Conservation (phyloP, 1,140 invertebrate species). For the Bilobella aurantiaca region DNA sequence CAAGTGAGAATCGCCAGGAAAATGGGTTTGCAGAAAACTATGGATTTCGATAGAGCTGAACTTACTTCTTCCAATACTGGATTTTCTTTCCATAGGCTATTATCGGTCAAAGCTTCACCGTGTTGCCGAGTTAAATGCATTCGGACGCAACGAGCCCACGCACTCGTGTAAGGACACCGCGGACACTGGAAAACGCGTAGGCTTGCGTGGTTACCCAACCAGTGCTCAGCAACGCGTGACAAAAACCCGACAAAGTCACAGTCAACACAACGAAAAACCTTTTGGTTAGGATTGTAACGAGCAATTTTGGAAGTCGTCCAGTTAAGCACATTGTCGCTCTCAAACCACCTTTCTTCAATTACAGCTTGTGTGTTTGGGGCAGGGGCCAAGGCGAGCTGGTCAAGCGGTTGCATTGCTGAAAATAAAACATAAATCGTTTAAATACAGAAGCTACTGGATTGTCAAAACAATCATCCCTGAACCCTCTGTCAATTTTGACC, state of each 20-base stretch:
- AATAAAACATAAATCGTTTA: not conserved
- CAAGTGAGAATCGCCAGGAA: not conserved
- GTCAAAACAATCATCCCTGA: no score
- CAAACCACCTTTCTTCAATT: constrained; percentile 55
- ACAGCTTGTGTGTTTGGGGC: constrained; percentile 10
- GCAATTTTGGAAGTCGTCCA: constrained; percentile 62
- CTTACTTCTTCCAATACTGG: constrained; percentile 55
- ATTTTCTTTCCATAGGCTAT: constrained; percentile 55
- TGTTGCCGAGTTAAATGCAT: constrained; percentile 60
- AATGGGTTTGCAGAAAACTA: not conserved
- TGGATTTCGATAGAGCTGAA: not conserved
- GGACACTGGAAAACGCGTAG: constrained; percentile 60
- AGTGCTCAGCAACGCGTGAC: constrained; percentile 68
- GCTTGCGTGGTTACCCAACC: constrained; percentile 62
- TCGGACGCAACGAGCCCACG: constrained; percentile 61
- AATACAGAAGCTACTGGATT: no score
- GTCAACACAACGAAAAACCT: constrained; percentile 60
- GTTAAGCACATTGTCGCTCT: constrained; percentile 53
- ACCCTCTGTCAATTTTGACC: no score
- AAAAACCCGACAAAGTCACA: constrained; percentile 68
- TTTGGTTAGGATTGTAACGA: constrained; percentile 58
- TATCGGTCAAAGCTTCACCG: constrained; percentile 41
- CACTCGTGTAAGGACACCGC: constrained; percentile 57
- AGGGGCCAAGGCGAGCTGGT: constrained; percentile 34
- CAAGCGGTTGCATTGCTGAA: not conserved